A percentile compares a stretch with the other conserved stretches of the same genome.
These are phyloP conservation scores for Merluccius polli DNA, from an alignment of 2,797 vertebrate species.

Conservation along the genomic window DNA sequence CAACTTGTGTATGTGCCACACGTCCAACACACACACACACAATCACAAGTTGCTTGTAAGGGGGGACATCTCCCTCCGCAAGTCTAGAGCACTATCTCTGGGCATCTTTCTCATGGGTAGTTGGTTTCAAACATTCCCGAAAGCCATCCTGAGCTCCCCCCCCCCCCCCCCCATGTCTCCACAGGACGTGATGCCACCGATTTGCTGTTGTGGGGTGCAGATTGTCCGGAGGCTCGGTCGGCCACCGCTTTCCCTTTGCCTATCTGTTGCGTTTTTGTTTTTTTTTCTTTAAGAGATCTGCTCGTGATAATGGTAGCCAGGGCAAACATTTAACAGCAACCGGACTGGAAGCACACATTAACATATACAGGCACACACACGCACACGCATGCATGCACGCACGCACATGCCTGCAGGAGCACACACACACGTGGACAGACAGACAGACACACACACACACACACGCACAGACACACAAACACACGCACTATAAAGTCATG, in stretches of 20 bases:
- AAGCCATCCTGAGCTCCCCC: no score
- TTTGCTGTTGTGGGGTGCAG: no score
- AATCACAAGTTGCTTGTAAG: background rate
- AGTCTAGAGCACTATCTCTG: no score
- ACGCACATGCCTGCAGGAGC: background rate
- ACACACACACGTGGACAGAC: background rate
- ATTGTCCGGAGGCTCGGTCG: constrained; percentile 10
- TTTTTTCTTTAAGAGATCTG: background rate
- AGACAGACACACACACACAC: background rate
- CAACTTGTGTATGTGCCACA: no score
- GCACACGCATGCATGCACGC: background rate
- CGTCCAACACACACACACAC: background rate
- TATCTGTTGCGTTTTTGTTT: constrained; percentile 27
- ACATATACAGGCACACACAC: constrained; percentile 3
- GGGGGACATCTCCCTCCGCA: no score
- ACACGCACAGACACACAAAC: background rate
- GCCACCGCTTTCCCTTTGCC: constrained; percentile 43
- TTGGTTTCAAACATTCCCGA: no score
- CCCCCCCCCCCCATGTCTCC: no score
- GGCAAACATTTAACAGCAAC: constrained; percentile 30
- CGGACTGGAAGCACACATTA: constrained; percentile 22
- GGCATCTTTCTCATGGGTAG: no score
- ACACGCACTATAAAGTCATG: background rate
- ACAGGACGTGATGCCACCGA: no score
- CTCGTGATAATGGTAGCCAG: constrained; percentile 35